Evolutionary conservation across 1,140 invertebrate species (phyloP).

Genomic region (Meteorus sp.): DNA sequence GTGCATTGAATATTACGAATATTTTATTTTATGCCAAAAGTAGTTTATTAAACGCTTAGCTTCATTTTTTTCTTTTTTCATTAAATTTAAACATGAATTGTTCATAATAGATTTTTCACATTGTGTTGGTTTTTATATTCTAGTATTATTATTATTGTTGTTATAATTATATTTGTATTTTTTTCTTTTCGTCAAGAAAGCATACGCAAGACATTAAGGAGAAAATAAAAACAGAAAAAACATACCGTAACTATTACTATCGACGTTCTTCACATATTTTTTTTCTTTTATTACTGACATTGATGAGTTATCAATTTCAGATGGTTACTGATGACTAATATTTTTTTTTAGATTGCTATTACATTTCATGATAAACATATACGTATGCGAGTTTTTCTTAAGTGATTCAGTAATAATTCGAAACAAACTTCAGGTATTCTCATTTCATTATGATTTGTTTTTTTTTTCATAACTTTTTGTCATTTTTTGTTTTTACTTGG

Average conservation of each 20-base stretch:
- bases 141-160: no score
- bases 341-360: not conserved
- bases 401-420: not conserved
- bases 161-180: no score
- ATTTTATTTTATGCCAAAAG: conserved; percentile 4
- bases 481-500: no score
- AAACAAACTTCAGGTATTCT: not conserved
- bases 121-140: not conserved
- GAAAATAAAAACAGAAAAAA: not conserved
- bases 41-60: conserved; percentile 5
- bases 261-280: not conserved
- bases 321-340: not conserved
- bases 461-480: not conserved
- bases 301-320: not conserved
- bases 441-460: not conserved
- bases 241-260: not conserved
- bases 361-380: not conserved
- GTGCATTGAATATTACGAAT: no score
- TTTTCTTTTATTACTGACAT: not conserved
- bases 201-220: no score
- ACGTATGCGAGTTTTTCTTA: not conserved
- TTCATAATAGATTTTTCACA: not conserved
- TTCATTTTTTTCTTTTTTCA: not conserved
- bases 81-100: not conserved
- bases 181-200: no score